Evolutionary conservation across 2,797 vertebrate genomes (phyloP).

Genomic region (Pogoniulus pusillus): DNA sequence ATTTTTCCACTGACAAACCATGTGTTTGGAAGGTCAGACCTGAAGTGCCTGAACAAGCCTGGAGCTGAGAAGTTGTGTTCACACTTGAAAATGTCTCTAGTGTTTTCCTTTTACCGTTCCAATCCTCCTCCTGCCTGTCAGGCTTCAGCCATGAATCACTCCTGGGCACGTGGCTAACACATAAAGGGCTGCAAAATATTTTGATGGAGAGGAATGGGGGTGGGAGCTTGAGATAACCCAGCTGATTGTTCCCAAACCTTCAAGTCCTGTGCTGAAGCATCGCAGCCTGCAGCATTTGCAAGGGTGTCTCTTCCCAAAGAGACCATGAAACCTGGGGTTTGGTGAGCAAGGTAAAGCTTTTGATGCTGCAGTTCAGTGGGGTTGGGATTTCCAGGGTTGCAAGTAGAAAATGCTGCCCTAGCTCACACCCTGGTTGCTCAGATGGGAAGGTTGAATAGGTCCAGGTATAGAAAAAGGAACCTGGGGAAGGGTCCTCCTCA

Average conservation of each 20-base stretch:
- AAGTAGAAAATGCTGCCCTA: not conserved
- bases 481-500: not conserved
- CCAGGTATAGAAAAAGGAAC: not conserved
- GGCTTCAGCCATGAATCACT: conserved; percentile 25
- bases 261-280: not conserved
- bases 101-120: not conserved
- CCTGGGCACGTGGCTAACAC: conserved; percentile 23
- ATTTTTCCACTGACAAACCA: not conserved
- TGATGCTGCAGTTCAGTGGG: not conserved
- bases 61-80: not conserved
- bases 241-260: not conserved
- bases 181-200: conserved; percentile 32
- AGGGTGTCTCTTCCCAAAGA: not conserved
- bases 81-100: not conserved
- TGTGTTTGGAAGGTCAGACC: conserved; percentile 17
- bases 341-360: not conserved
- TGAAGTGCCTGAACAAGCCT: not conserved
- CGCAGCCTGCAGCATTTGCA: not conserved
- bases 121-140: conserved; percentile 42
- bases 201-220: conserved; percentile 15
- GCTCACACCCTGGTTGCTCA: not conserved
- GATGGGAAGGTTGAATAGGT: not conserved
- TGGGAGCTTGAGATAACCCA: conserved; percentile 18
- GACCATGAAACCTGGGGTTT: not conserved
- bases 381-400: not conserved